A percentile compares a stretch with the other conserved stretches of the same genome.
phyloP scores from a whole-genome alignment of 2,113 vertebrate species.

The Atrichornis clamosus region DNA sequence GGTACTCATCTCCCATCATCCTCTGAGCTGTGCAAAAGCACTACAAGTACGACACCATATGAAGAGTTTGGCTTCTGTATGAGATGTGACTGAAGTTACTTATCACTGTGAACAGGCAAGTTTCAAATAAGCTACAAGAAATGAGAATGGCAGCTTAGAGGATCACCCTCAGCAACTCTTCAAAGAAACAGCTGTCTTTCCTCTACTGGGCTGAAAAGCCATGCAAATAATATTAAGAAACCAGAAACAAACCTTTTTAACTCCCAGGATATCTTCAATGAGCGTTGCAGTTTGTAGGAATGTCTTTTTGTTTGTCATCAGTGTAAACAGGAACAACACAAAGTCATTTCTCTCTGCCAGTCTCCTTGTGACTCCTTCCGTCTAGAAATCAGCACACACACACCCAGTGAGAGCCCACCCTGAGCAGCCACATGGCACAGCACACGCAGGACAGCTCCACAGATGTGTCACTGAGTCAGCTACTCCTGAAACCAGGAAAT shows the following conservation, averaged over 20 bases:
- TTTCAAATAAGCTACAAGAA: background rate
- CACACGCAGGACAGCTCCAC: background rate
- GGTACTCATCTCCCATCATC: background rate
- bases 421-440: background rate
- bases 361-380: constrained; percentile 88
- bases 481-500: background rate
- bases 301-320: constrained; percentile 96
- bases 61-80: background rate
- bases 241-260: constrained; percentile 86
- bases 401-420: background rate
- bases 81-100: background rate
- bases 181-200: background rate
- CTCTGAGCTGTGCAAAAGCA: background rate
- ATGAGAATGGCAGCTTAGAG: background rate
- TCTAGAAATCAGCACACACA: constrained; percentile 68
- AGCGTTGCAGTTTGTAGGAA: constrained; percentile 94
- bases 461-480: background rate
- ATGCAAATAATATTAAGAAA: background rate
- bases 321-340: constrained; percentile 91
- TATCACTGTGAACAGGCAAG: background rate
- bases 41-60: background rate
- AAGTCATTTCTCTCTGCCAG: constrained; percentile 92
- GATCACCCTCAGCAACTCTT: background rate
- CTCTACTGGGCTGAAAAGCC: background rate
- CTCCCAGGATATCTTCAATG: constrained; percentile 93